Percentiles rank a stretch among this genome's conserved stretches.
phyloP scores from a whole-genome alignment of 2,888 invertebrate species.

The Slavum lentiscoides region DNA sequence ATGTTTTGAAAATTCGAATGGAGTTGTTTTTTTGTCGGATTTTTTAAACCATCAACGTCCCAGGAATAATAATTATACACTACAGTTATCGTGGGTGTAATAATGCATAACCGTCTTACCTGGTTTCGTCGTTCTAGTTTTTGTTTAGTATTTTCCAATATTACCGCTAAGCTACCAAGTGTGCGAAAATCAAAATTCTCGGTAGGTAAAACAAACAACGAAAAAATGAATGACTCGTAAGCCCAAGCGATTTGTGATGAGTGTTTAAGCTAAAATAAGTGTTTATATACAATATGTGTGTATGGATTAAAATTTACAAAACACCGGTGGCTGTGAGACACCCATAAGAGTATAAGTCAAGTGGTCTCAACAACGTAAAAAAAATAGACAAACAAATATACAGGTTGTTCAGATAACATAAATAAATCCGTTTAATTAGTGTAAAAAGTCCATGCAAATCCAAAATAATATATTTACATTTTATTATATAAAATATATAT shows the following conservation, averaged over 20 bases:
- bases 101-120: constrained; percentile 36
- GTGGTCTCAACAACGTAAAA: background rate
- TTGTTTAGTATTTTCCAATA: constrained; percentile 41
- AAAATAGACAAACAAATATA: constrained; percentile 41
- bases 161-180: constrained; percentile 37
- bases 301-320: constrained; percentile 20
- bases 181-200: constrained; percentile 28
- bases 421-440: constrained; percentile 51
- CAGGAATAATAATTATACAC: background rate
- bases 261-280: constrained; percentile 41
- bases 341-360: constrained; percentile 9
- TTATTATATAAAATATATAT: constrained; percentile 26
- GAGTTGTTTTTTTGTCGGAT: background rate
- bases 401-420: constrained; percentile 29
- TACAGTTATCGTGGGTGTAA: background rate
- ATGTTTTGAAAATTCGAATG: background rate
- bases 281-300: constrained; percentile 20
- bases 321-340: constrained; percentile 20
- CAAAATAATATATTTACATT: constrained; percentile 26
- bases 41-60: background rate
- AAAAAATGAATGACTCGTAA: background rate
- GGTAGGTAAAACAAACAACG: constrained; percentile 21
- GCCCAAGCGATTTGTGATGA: constrained; percentile 49
- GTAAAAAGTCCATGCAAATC: constrained; percentile 44
- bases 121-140: constrained; percentile 33